Conservation (phyloP, 2,113 vertebrate genomes). For the Hypanus sabinus region DNA sequence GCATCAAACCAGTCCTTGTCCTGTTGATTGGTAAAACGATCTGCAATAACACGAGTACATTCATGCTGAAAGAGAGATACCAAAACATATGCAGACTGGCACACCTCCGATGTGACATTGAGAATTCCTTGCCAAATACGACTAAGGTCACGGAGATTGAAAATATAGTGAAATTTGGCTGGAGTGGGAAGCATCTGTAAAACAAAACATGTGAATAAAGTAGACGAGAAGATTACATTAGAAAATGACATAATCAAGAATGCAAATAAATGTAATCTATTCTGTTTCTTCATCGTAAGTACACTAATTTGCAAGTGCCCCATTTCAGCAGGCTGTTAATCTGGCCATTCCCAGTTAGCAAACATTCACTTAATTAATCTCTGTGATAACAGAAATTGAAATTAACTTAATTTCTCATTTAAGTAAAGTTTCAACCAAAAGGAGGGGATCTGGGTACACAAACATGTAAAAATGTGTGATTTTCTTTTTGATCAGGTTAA, state of each 20-base stretch:
- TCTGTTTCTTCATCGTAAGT: not conserved
- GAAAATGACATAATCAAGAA: not conserved
- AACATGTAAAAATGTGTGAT: too few species aligned
- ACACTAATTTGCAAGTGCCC: not conserved
- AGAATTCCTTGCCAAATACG: slow-evolving; percentile 78
- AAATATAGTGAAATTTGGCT: slow-evolving; percentile 77
- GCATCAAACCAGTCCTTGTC: slow-evolving; percentile 61
- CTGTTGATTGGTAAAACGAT: slow-evolving; percentile 60
- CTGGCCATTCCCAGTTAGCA: not conserved
- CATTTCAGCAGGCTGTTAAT: not conserved
- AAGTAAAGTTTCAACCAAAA: too few species aligned
- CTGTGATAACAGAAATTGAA: too few species aligned
- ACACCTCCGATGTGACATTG: slow-evolving; percentile 59
- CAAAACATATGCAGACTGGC: slow-evolving; percentile 55
- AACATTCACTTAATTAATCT: too few species aligned
- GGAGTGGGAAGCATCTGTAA: slow-evolving; percentile 75
- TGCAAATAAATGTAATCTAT: too few species aligned
- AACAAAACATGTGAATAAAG: slow-evolving; percentile 38
- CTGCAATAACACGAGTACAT: slow-evolving; percentile 67
- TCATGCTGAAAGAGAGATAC: slow-evolving; percentile 68
- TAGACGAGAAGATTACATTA: not conserved
- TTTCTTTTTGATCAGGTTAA: too few species aligned
- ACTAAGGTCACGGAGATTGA: slow-evolving; percentile 74
- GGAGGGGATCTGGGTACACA: too few species aligned
- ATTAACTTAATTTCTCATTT: too few species aligned